phyloP scores from a whole-genome alignment of 1,140 invertebrate genomes.

The Apis mellifera region Amel_HAv3.1 CM009932.2:5038001-5038500 shows the following conservation, averaged over 20 bases:
- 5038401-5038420: not conserved
- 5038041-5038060: not conserved
- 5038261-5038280: too few relatives aligned
- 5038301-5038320: not conserved
- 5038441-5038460: not conserved
- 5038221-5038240: slow-evolving; percentile 27
- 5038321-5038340: slow-evolving; percentile 6
- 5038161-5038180: slow-evolving; percentile 3
- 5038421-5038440: not conserved
- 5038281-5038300: not conserved
- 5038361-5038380: not conserved
- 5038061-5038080: not conserved
- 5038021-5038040: slow-evolving; percentile 2
- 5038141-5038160: not conserved
- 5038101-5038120: not conserved
- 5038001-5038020: not conserved
- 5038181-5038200: not conserved
- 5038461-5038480: not conserved
- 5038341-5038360: not conserved
- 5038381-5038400: not conserved
- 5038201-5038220: not conserved
- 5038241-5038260: not conserved
- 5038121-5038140: too few relatives aligned
- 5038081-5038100: not conserved
- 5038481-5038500: too few relatives aligned